phyloP scores from a whole-genome alignment of 2,888 invertebrate genomes.

The Sthenelais limicola region DNA sequence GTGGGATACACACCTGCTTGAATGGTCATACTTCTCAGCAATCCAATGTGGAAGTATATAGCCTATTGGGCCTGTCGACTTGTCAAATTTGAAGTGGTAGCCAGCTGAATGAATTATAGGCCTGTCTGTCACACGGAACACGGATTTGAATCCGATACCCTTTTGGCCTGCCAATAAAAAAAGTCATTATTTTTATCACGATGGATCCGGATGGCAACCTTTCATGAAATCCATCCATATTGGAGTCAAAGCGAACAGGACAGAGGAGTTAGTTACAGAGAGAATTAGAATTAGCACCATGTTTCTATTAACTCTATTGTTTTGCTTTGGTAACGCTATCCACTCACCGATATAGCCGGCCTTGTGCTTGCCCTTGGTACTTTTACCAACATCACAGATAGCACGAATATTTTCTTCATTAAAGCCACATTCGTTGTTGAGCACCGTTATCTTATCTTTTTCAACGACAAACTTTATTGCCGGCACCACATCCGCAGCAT shows the following conservation, averaged over 20 bases:
- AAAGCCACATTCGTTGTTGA: slow-evolving; percentile 71
- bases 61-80: slow-evolving; percentile 68
- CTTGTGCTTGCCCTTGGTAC: slow-evolving; percentile 71
- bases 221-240: too few species aligned
- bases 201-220: too few species aligned
- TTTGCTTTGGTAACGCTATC: too few species aligned
- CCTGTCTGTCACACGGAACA: slow-evolving; percentile 69
- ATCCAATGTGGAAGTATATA: slow-evolving; percentile 71
- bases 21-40: slow-evolving; percentile 38
- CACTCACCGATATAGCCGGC: slow-evolving; percentile 70
- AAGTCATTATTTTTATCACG: too few species aligned
- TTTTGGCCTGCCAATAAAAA: too few species aligned
- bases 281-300: too few species aligned
- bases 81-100: slow-evolving; percentile 70
- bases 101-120: slow-evolving; percentile 72
- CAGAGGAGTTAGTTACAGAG: too few species aligned
- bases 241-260: too few species aligned
- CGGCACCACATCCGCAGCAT: slow-evolving; percentile 55
- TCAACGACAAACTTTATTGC: slow-evolving; percentile 59
- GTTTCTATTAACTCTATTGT: too few species aligned
- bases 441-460: slow-evolving; percentile 58
- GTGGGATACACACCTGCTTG: neutral
- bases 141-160: slow-evolving; percentile 73
- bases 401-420: slow-evolving; percentile 66
- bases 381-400: slow-evolving; percentile 72